A percentile compares a stretch with the other conserved stretches of the same genome.
These are phyloP conservation scores for Ormyrus pomaceus DNA, from an alignment of 2,888 invertebrate species.

Conservation along the genomic window DNA sequence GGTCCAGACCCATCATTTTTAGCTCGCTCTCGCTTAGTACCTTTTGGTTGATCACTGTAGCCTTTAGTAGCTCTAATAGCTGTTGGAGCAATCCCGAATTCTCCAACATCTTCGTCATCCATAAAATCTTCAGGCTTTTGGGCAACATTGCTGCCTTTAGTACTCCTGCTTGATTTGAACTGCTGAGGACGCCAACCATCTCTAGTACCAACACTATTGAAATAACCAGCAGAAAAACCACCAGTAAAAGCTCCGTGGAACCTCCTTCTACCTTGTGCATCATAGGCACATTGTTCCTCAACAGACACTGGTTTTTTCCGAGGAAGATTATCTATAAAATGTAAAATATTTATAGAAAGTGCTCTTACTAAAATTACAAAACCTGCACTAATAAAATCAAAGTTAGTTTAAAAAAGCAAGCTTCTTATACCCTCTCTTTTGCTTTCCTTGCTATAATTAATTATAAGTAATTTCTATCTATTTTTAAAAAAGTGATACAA, in stretches of 20 bases:
- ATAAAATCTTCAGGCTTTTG: slow-evolving; percentile 95
- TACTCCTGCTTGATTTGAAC: slow-evolving; percentile 91
- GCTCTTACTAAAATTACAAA: too few species aligned
- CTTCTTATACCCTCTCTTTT: too few species aligned
- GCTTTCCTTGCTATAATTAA: too few species aligned
- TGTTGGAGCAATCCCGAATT: slow-evolving; percentile 96
- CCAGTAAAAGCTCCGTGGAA: slow-evolving; percentile 99
- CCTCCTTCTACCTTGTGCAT: slow-evolving; percentile 90
- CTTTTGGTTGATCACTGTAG: slow-evolving; percentile 78
- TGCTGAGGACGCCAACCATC: slow-evolving; percentile 96
- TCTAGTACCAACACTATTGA: slow-evolving; percentile 95
- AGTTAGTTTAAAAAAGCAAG: too few species aligned
- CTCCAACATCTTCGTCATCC: slow-evolving; percentile 97
- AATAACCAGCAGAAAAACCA: slow-evolving; percentile 98
- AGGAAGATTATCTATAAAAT: slow-evolving; percentile 83
- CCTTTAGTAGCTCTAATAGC: slow-evolving; percentile 87
- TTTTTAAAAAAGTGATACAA: background rate
- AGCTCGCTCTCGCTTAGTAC: slow-evolving; percentile 72
- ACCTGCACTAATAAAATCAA: too few species aligned
- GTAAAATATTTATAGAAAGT: too few species aligned
- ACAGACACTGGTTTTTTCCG: slow-evolving; percentile 87
- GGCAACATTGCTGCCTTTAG: slow-evolving; percentile 78
- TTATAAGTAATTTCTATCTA: too few species aligned
- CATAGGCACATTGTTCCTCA: slow-evolving; percentile 93
- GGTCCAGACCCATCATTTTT: slow-evolving; percentile 67